These are phyloP conservation scores for Ceryle rudis DNA, from an alignment of 2,797 vertebrate genomes.

Conservation along the genomic window DNA sequence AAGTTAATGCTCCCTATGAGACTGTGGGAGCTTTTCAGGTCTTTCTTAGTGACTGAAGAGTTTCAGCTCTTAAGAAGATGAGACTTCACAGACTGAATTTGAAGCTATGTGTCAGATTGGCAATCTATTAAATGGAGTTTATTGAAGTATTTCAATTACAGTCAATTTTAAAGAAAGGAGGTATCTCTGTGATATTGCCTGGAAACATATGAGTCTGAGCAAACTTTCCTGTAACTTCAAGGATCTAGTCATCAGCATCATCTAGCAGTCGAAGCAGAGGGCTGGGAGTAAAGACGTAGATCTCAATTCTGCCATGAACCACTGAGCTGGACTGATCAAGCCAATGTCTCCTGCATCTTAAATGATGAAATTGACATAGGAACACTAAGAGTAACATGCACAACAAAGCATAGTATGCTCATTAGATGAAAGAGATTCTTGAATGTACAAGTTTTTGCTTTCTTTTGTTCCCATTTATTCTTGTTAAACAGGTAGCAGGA, in stretches of 20 bases:
- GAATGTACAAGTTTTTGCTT: neutral
- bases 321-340: neutral
- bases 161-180: constrained; percentile 4
- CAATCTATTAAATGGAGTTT: constrained; percentile 18
- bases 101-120: neutral
- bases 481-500: neutral
- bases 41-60: neutral
- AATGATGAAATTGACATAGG: neutral
- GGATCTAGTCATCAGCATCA: constrained; percentile 6
- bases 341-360: neutral
- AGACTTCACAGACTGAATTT: neutral
- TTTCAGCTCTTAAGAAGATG: constrained; percentile 21
- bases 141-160: constrained; percentile 7
- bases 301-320: neutral
- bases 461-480: neutral
- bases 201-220: neutral
- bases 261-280: constrained; percentile 30
- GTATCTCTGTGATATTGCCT: neutral
- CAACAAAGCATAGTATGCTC: neutral
- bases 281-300: neutral
- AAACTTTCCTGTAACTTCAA: neutral
- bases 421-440: neutral
- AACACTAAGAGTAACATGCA: neutral
- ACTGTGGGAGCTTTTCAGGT: neutral
- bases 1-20: constrained; percentile 38